phyloP scores from a whole-genome alignment of 2,888 invertebrate species.

The Eutolmus rufibarbis region DNA sequence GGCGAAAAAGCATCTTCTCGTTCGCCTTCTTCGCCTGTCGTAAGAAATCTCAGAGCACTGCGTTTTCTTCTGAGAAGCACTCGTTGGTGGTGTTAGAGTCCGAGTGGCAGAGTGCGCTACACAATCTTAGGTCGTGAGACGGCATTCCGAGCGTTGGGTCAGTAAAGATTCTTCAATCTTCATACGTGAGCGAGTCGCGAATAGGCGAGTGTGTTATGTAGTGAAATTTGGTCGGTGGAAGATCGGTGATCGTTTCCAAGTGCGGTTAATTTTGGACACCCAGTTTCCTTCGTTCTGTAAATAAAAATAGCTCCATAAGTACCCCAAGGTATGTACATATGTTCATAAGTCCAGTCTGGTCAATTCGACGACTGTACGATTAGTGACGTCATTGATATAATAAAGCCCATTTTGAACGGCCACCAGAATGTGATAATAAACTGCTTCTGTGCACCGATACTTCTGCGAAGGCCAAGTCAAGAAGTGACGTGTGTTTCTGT shows the following conservation, averaged over 20 bases:
- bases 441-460: background rate
- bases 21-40: background rate
- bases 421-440: background rate
- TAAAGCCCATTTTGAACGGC: background rate
- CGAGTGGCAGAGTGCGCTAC: background rate
- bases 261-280: background rate
- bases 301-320: constrained; percentile 26
- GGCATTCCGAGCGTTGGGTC: background rate
- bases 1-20: background rate
- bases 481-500: background rate
- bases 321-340: constrained; percentile 18
- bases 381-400: constrained; percentile 25
- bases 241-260: constrained; percentile 21
- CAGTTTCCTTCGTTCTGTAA: background rate
- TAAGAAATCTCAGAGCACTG: background rate
- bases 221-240: background rate
- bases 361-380: background rate
- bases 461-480: background rate
- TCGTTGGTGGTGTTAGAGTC: background rate
- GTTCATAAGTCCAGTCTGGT: background rate
- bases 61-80: background rate
- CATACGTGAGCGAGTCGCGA: background rate
- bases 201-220: background rate
- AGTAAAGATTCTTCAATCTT: background rate
- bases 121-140: background rate